Percentiles rank a stretch among this genome's conserved stretches.
phyloP scores from a whole-genome alignment of 2,797 vertebrate species.

The Chaunax sp. region DNA sequence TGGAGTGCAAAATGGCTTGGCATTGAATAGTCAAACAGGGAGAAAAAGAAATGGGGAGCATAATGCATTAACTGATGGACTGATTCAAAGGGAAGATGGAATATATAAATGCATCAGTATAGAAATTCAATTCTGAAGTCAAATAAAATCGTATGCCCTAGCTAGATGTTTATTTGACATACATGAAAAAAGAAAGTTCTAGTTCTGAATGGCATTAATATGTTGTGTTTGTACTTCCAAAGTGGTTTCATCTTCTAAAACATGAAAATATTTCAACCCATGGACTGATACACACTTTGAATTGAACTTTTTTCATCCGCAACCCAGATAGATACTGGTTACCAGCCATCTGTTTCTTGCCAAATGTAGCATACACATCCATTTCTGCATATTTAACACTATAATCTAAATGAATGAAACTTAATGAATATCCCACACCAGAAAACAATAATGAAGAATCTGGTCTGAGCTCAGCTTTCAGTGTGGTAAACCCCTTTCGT shows the following conservation, averaged over 20 bases:
- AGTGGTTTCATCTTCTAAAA: not conserved
- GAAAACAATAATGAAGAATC: slow-evolving; percentile 7
- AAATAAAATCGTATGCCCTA: slow-evolving; percentile 64
- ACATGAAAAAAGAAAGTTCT: not conserved
- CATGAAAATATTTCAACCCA: not conserved
- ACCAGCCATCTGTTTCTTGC: not conserved
- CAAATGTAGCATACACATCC: not conserved
- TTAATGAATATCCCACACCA: slow-evolving; percentile 13
- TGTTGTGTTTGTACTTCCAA: not conserved
- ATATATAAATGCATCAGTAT: slow-evolving; percentile 76
- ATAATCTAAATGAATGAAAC: not conserved
- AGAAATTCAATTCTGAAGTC: slow-evolving; percentile 65
- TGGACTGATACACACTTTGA: not conserved
- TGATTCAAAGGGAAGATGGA: slow-evolving; percentile 67
- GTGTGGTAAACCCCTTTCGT: not conserved
- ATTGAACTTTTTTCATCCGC: not conserved
- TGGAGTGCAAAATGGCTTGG: slow-evolving; percentile 55
- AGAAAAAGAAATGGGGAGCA: slow-evolving; percentile 50
- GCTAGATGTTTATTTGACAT: slow-evolving; percentile 29
- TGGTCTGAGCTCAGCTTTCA: slow-evolving; percentile 7
- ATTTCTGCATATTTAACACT: not conserved
- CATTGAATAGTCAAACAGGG: slow-evolving; percentile 62
- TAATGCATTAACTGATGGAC: slow-evolving; percentile 71
- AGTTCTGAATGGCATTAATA: not conserved
- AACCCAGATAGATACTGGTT: not conserved